Base-by-base conservation (phyloP, 1,140 invertebrate species). In the Zaprionus ornatus region DNA sequence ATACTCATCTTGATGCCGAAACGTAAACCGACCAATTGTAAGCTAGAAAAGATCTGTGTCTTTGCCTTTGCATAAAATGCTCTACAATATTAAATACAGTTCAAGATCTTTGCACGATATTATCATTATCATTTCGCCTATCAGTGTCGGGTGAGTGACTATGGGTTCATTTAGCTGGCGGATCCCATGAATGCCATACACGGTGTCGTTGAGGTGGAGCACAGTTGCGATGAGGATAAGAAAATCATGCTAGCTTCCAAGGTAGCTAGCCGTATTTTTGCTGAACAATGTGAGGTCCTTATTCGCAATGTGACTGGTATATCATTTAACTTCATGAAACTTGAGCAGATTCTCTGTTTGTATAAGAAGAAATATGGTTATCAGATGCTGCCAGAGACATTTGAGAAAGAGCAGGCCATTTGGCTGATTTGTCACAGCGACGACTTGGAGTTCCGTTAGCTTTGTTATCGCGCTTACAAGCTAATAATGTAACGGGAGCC, bases 101-200 rank as follows among this genome's bases (percentile, higher is more conserved):
- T 99, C 92, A 97, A 97, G 77, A 97, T 98, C 88, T 99, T 99
- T 91, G 98, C 99, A 25, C 98, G 98, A 12, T 95, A 97, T 0
- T 99, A 99, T 94, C 98, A 99, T 93, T 97, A 98, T 82, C 98
- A 99, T 92, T 99, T 98, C 92, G 97, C 97, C 4, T 95, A 97
- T 75, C 98, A 99, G 92, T 98, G 98, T 88, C 95, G 97, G 55
- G 96, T 99, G 0, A 96, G 98, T 7, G 97, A 99, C 93, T 99
- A 98, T 92, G 98, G 98, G 1, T 99, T 98, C 84, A 96, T 96
- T 0, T 98, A 99, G 93, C 94, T 99, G 4, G 96, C 97, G 19
- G 98, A 99, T 91, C 93, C 99, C 6, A 97, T 99, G 93, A 97
- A 99, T 92, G 95, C 97, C 25, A 97, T 99, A 82, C 96, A 98